These are phyloP conservation scores for Dendroctonus valens DNA, from an alignment of 1,140 invertebrate genomes.

Conservation along the genomic window DNA sequence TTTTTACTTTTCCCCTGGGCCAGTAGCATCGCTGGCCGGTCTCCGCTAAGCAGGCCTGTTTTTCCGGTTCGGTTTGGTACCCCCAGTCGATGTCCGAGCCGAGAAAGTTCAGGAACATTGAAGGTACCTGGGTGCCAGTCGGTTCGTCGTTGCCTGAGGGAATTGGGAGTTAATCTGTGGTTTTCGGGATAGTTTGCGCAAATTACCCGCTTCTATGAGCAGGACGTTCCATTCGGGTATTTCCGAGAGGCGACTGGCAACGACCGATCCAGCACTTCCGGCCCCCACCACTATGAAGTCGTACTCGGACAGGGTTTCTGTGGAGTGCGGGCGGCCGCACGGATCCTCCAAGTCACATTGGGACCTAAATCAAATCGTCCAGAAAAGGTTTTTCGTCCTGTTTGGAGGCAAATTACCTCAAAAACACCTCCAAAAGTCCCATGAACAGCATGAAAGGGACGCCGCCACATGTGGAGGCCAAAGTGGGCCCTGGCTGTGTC, in stretches of 20 bases:
- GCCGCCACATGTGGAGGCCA: conserved; percentile 77
- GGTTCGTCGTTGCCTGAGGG: conserved; percentile 71
- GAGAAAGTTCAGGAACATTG: conserved; percentile 81
- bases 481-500: conserved; percentile 71
- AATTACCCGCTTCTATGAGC: conserved; percentile 72
- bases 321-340: conserved; percentile 63
- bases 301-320: conserved; percentile 57
- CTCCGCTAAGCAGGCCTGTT: conserved; percentile 75
- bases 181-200: background rate
- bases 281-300: conserved; percentile 87
- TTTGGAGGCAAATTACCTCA: conserved; percentile 44
- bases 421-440: conserved; percentile 79
- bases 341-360: conserved; percentile 84
- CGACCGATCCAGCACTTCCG: conserved; percentile 80
- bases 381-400: background rate
- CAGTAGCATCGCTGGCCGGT: conserved; percentile 73
- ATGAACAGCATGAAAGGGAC: conserved; percentile 83
- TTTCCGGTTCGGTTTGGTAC: conserved; percentile 83
- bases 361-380: conserved; percentile 54
- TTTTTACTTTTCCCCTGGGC: conserved; percentile 73
- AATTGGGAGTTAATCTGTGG: background rate
- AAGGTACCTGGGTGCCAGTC: conserved; percentile 78
- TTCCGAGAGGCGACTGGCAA: conserved; percentile 77
- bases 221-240: conserved; percentile 76
- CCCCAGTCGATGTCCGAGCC: conserved; percentile 84